Percentiles rank a stretch among this genome's conserved stretches.
phyloP scores from a whole-genome alignment of 1,140 invertebrate genomes.

The Cherax destructor region DNA sequence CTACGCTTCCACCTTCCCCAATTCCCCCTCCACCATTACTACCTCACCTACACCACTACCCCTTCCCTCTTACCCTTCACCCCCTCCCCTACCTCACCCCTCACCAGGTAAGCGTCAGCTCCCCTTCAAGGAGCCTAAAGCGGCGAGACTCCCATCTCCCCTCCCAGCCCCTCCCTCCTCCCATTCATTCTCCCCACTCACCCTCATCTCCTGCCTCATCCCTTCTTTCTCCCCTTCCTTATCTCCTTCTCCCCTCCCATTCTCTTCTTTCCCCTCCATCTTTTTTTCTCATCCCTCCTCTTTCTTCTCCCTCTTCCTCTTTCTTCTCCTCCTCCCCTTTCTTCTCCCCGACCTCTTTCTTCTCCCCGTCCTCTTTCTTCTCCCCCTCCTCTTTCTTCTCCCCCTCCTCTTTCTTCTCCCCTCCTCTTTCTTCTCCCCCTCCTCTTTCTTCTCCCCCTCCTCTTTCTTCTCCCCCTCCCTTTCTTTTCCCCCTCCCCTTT shows the following conservation, averaged over 20 bases:
- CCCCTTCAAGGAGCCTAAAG: no score
- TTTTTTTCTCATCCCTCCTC: not conserved
- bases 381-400: no score
- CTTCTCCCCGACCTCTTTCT: not conserved
- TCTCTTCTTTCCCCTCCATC: not conserved
- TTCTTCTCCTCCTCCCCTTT: not conserved
- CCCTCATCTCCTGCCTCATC: no score
- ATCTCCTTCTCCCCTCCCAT: not conserved
- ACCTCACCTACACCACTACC: not conserved
- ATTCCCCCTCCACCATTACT: no score
- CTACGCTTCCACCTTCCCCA: no score
- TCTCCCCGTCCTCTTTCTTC: no score
- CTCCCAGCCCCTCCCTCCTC: not conserved
- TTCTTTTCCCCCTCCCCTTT: not conserved
- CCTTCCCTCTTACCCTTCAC: no score
- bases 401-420: not conserved
- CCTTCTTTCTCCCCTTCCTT: not conserved
- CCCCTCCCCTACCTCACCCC: no score
- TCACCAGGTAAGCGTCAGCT: not conserved
- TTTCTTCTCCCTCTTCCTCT: not conserved
- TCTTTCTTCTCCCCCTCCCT: not conserved
- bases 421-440: not conserved
- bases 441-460: not conserved
- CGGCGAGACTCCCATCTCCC: not conserved
- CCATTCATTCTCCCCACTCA: no score